phyloP scores from a whole-genome alignment of 1,140 invertebrate species.

The Drosophila azteca region DNA sequence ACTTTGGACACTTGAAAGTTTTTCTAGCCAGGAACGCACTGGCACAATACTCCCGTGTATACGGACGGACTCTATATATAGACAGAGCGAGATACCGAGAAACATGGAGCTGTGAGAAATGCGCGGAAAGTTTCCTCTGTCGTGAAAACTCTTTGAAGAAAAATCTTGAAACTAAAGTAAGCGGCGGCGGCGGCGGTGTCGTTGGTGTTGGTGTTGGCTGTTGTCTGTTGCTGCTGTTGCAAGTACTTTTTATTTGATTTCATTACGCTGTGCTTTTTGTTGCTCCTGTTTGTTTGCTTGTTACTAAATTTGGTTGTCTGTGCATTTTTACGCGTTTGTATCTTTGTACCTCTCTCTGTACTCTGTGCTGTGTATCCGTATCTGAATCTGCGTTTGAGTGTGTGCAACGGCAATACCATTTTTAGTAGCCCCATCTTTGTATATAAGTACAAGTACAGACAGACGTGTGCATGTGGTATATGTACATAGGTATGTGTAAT shows the following conservation, averaged over 20 bases:
- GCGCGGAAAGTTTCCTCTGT: slow-evolving; percentile 26
- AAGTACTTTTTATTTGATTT: slow-evolving; percentile 75
- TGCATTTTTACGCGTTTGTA: slow-evolving; percentile 61
- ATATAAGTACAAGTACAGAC: slow-evolving; percentile 44
- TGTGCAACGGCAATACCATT: slow-evolving; percentile 60
- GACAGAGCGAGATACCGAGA: slow-evolving; percentile 38
- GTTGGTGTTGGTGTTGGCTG: too few species aligned
- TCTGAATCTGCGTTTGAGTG: slow-evolving; percentile 31
- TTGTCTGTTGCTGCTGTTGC: slow-evolving; percentile 15
- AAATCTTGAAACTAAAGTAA: slow-evolving; percentile 59
- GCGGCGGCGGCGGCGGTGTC: slow-evolving; percentile 27
- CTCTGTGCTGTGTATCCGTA: neutral
- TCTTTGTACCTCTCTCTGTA: slow-evolving; percentile 2
- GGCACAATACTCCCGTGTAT: neutral
- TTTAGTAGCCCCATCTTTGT: slow-evolving; percentile 67
- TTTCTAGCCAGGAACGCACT: slow-evolving; percentile 26
- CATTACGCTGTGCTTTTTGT: slow-evolving; percentile 59
- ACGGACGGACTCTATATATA: slow-evolving; percentile 60
- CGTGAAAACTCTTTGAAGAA: slow-evolving; percentile 69
- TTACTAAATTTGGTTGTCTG: slow-evolving; percentile 81
- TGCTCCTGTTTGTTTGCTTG: slow-evolving; percentile 50
- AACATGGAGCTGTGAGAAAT: slow-evolving; percentile 61
- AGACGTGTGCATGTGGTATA: too few species aligned
- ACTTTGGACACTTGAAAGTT: slow-evolving; percentile 61
- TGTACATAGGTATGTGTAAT: slow-evolving; percentile 9